phyloP scores from a whole-genome alignment of 2,113 vertebrate genomes.

The Mus pahari region DNA sequence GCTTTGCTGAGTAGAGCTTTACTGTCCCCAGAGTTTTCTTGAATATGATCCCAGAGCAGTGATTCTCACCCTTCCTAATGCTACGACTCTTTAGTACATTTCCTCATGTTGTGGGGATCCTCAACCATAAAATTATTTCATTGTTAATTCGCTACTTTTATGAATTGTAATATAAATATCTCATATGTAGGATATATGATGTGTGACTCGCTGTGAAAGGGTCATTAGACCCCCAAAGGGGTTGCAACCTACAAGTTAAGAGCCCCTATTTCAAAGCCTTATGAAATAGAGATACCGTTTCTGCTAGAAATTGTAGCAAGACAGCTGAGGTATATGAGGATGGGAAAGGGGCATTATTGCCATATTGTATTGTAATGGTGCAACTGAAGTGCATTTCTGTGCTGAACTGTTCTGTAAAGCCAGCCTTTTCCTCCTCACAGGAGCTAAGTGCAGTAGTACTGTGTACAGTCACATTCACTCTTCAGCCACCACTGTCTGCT shows the following conservation, averaged over 20 bases:
- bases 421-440: not conserved
- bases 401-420: not conserved
- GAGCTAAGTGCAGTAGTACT: not conserved
- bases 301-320: not conserved
- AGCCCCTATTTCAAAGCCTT: not conserved
- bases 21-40: not conserved
- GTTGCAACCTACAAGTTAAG: not conserved
- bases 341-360: not conserved
- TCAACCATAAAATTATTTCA: not conserved
- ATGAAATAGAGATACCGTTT: not conserved
- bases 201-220: not conserved
- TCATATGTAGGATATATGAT: not conserved
- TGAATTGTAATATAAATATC: not conserved
- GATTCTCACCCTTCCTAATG: not conserved
- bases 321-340: not conserved
- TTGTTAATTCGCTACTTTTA: not conserved
- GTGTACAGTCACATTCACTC: not conserved
- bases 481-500: not conserved
- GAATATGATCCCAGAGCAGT: not conserved
- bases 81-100: not conserved
- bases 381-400: not conserved
- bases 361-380: not conserved
- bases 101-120: not conserved
- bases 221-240: not conserved
- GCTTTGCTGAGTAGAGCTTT: not conserved